Evolutionary conservation across 2,888 invertebrate genomes (phyloP), one percentile per base, ranked within the genome.

Genomic region (Serripes groenlandicus): DNA sequence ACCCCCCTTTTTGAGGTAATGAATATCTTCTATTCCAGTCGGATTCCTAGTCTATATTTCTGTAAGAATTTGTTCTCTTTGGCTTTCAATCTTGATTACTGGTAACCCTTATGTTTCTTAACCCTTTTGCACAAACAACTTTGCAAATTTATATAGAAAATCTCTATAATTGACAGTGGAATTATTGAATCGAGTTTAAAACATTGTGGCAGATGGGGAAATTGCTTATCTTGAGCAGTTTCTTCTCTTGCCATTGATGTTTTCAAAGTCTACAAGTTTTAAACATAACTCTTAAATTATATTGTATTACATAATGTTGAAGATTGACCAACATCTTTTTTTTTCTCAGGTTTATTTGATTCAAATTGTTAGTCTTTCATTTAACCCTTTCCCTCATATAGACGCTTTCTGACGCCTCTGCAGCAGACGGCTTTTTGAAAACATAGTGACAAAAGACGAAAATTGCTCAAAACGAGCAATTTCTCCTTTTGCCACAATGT

Each of bases 1-100:
- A 66, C 66, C 42, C n/a, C 37, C 66, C 42, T 66, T 62, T 56
- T 42, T 66, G n/a, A n/a, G n/a, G 66, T 66, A 66, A 66, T 66
- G 66, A 66, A 42, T 66, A 66, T 35, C 28, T 18, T 66, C 66
- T 42, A 42, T 26, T 26, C 23, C 26, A 35, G 66, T 42, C 42
- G 23, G 62, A 62, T 34, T 58, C 23, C 23, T 11, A 58, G 58
- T 58, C 58, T 58, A 58, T 23, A 28, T 58, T 58, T n/a, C n/a
- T n/a, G 58, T 58, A 58, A 58, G 58, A 58, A 58, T 58, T 58
- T 28, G 11, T 58, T n/a, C 58, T 5, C 28, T 28, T 58, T 28
- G 28, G 58, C 58, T 58, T 58, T 58, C 58, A 58, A 58, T 58
- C 58, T 58, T 58, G 58, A 58, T 58, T 58, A 58, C n/a, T n/a